Evolutionary conservation across 2,797 vertebrate genomes (phyloP).

Genomic region (Syndactyla subalaris): DNA sequence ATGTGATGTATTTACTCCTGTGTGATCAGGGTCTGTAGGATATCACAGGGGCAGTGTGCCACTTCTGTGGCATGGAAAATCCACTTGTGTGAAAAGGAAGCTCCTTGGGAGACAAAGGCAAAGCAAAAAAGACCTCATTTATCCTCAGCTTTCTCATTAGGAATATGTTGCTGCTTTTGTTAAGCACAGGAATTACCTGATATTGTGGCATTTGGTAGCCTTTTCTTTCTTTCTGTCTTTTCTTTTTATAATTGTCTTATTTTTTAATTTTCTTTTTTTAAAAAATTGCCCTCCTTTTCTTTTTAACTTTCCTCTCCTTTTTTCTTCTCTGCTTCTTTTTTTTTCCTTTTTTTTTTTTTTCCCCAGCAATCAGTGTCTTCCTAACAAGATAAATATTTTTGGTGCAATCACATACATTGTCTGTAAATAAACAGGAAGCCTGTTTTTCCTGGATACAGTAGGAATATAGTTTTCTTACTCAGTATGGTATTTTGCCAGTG

Average conservation of each 20-base stretch:
- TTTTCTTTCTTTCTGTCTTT: not conserved
- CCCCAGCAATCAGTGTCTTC: not conserved
- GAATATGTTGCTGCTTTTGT: not conserved
- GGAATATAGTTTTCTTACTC: not conserved
- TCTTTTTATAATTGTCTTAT: not conserved
- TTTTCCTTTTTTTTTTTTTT: no score
- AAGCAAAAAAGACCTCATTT: not conserved
- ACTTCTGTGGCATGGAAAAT: not conserved
- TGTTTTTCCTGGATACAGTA: not conserved
- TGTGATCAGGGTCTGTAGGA: not conserved
- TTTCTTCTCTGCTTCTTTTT: no score
- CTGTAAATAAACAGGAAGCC: not conserved
- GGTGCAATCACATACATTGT: not conserved
- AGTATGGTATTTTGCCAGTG: not conserved
- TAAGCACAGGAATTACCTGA: not conserved
- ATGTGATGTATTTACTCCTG: not conserved
- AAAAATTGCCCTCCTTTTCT: no score
- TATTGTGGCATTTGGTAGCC: not conserved
- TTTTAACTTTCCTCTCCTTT: not conserved
- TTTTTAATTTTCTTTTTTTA: not conserved
- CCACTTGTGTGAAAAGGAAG: not conserved
- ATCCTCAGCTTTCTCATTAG: not conserved
- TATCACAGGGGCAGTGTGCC: not conserved
- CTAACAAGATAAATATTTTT: not conserved
- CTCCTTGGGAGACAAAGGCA: not conserved